A percentile compares a stretch with the other conserved stretches of the same genome.
phyloP scores from a whole-genome alignment of 2,113 vertebrate genomes.

The Daboia siamensis region DNA sequence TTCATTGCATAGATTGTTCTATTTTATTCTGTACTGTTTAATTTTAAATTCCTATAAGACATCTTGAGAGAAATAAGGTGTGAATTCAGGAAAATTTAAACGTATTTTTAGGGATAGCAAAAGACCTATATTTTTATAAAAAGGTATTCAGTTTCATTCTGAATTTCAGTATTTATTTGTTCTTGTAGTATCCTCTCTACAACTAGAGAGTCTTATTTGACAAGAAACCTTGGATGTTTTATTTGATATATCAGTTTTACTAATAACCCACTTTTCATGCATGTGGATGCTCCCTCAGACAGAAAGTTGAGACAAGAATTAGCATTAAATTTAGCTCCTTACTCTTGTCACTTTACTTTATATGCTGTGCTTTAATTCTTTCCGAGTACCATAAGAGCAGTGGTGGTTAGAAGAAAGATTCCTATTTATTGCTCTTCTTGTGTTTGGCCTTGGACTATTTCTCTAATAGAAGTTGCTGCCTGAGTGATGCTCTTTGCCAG shows the following conservation, averaged over 20 bases:
- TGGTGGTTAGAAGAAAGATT: not conserved
- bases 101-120: not conserved
- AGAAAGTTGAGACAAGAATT: conserved; percentile 4
- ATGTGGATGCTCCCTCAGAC: not conserved
- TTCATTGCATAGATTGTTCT: not conserved
- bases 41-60: not conserved
- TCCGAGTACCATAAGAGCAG: not conserved
- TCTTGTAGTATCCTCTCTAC: not conserved
- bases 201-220: not conserved
- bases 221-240: not conserved
- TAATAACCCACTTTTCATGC: fast-evolving
- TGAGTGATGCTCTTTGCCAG: not conserved
- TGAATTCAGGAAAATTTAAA: not conserved
- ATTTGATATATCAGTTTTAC: not conserved
- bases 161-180: not conserved
- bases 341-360: not conserved
- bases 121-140: not conserved
- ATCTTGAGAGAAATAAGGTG: not conserved
- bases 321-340: not conserved
- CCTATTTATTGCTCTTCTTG: not conserved
- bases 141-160: not conserved
- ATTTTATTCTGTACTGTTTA: not conserved
- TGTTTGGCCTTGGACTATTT: not conserved
- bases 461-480: not conserved
- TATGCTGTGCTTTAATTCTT: not conserved